These are phyloP conservation scores for Chloropsis hardwickii DNA, from an alignment of 2,113 vertebrate species.

Conservation along the genomic window DNA sequence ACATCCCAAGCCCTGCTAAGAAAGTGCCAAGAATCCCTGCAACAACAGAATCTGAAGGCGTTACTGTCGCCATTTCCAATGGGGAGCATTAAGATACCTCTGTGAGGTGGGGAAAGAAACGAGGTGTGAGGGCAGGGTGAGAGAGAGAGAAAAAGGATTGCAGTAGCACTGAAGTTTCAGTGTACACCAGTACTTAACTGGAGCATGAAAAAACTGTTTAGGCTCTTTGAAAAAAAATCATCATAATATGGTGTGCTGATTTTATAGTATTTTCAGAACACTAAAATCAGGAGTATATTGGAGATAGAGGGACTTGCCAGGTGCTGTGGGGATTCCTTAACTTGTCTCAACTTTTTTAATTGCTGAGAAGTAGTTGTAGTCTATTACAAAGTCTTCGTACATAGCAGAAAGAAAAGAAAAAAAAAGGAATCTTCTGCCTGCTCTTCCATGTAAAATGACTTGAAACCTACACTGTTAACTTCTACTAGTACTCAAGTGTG, in stretches of 20 bases:
- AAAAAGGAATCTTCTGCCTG: neutral
- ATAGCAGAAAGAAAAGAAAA: neutral
- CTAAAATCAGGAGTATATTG: constrained; percentile 46
- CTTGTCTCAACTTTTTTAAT: constrained; percentile 10
- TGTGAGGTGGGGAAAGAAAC: constrained; percentile 55
- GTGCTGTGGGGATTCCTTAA: constrained; percentile 46
- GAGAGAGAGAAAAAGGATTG: constrained; percentile 54
- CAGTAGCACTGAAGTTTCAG: constrained; percentile 55
- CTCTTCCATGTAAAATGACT: constrained; percentile 7
- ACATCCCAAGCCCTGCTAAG: constrained; percentile 93
- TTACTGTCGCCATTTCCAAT: constrained; percentile 82
- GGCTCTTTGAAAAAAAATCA: constrained; percentile 38
- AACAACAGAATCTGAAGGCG: constrained; percentile 72
- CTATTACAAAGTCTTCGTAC: constrained; percentile 5
- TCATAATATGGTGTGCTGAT: constrained; percentile 19
- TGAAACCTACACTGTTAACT: constrained; percentile 40
- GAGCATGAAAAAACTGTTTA: constrained; percentile 35
- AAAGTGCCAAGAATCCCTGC: constrained; percentile 94
- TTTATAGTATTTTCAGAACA: constrained; percentile 42
- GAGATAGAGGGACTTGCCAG: constrained; percentile 14
- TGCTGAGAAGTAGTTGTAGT: neutral
- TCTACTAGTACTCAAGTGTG: neutral
- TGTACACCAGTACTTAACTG: constrained; percentile 47
- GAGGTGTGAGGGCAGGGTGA: constrained; percentile 14
- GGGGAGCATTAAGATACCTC: constrained; percentile 78